Percentiles rank a stretch among this genome's conserved stretches.
These are phyloP conservation scores for Chorisops tibialis DNA, from an alignment of 2,888 invertebrate genomes.

Conservation along the genomic window DNA sequence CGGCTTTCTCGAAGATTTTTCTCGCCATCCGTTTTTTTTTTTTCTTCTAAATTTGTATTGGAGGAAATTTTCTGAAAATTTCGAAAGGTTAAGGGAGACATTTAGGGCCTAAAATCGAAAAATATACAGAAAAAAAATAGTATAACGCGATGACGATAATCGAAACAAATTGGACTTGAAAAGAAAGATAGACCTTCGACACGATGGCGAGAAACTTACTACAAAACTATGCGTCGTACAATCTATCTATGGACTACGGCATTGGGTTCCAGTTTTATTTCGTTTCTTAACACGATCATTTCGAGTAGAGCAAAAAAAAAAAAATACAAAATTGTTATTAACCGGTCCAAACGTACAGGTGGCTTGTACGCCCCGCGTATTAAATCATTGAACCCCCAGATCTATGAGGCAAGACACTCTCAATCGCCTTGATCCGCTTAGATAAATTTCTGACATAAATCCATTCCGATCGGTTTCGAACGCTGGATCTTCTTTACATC, in stretches of 20 bases:
- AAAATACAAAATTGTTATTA: no score
- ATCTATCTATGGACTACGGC: neutral
- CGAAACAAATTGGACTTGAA: neutral
- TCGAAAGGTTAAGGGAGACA: slow-evolving; percentile 9
- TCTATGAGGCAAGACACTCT: slow-evolving; percentile 1
- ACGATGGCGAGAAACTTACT: neutral
- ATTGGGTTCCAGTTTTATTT: no score
- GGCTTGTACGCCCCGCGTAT: slow-evolving; percentile 21
- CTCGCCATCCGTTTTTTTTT: slow-evolving; percentile 9
- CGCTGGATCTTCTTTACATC: neutral
- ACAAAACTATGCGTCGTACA: neutral
- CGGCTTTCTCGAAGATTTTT: slow-evolving; percentile 29
- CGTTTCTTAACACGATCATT: neutral
- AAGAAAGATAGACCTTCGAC: neutral
- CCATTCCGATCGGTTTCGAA: slow-evolving; percentile 17
- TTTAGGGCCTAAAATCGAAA: slow-evolving; percentile 5
- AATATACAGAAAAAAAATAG: slow-evolving; percentile 7
- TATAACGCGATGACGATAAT: neutral
- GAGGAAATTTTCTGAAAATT: neutral
- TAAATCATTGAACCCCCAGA: slow-evolving; percentile 23
- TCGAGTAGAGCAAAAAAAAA: no score
- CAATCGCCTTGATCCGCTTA: slow-evolving; percentile 29
- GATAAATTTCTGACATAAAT: slow-evolving; percentile 30
- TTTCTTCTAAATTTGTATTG: slow-evolving; percentile 4
- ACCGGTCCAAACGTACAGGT: slow-evolving; percentile 21